phyloP scores from a whole-genome alignment of 2,113 vertebrate genomes.

The Cercocebus atys region DNA sequence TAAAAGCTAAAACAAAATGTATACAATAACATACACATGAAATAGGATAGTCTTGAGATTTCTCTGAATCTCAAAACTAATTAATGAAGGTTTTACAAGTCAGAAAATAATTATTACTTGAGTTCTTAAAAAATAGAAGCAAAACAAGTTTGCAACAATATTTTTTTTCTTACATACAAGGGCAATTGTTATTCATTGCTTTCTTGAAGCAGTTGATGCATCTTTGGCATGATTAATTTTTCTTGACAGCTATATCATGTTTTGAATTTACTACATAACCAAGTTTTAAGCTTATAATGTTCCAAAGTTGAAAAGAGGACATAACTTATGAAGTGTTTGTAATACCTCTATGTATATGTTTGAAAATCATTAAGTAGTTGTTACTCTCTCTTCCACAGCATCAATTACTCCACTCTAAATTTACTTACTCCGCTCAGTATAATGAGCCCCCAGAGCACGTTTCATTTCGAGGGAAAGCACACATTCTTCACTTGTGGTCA shows the following conservation, averaged over 20 bases:
- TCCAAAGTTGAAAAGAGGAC: conserved; percentile 76
- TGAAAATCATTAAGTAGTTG: conserved; percentile 88
- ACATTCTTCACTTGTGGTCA: conserved; percentile 89
- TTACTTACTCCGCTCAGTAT: conserved; percentile 87
- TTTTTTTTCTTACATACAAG: not conserved
- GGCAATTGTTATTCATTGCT: conserved; percentile 66
- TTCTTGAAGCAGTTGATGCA: conserved; percentile 53
- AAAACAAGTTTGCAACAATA: not conserved
- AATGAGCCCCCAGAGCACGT: conserved; percentile 92
- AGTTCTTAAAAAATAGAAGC: not conserved
- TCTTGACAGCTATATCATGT: conserved; percentile 76
- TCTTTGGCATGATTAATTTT: conserved; percentile 75
- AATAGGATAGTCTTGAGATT: not conserved
- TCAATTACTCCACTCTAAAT: conserved; percentile 91
- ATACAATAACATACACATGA: not conserved
- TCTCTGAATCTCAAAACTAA: not conserved
- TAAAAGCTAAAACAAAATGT: not conserved
- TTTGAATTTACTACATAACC: conserved; percentile 75
- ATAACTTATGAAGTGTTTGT: conserved; percentile 79
- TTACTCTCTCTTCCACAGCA: conserved; percentile 84
- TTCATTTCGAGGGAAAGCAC: conserved; percentile 88
- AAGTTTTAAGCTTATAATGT: conserved; percentile 75
- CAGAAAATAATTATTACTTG: not conserved
- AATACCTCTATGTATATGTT: conserved; percentile 84
- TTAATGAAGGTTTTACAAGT: not conserved